Evolutionary conservation across 2,888 invertebrate genomes (phyloP).

Genomic region (Ochropleura leucogaster): DNA sequence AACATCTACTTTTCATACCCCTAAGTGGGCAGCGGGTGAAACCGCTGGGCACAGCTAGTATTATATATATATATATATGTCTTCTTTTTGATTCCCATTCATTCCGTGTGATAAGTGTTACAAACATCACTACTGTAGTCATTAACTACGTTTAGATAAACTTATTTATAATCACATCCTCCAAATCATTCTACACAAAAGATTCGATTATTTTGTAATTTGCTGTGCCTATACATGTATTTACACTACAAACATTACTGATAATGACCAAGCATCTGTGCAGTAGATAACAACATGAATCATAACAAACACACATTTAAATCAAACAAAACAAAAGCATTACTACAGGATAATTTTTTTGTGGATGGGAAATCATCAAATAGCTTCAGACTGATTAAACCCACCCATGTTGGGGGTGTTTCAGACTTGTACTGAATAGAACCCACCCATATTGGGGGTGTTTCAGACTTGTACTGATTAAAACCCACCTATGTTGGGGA

Average conservation of each 20-base stretch:
- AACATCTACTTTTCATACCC: too few species aligned
- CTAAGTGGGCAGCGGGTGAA: too few species aligned
- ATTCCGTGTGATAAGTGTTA: not conserved
- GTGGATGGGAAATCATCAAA: too few species aligned
- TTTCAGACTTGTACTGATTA: too few species aligned
- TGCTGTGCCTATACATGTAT: conserved; percentile 3
- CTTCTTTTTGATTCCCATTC: not conserved
- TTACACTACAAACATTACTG: conserved; percentile 34
- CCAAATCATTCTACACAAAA: not conserved
- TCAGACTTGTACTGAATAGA: too few species aligned
- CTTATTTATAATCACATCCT: not conserved
- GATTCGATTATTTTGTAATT: conserved; percentile 4
- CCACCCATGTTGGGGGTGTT: too few species aligned
- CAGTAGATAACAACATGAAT: conserved; percentile 45
- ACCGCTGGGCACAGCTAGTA: too few species aligned
- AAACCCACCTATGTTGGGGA: too few species aligned
- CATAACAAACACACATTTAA: conserved; percentile 45
- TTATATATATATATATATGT: not conserved
- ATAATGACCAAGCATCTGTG: conserved; percentile 48
- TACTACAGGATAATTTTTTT: not conserved
- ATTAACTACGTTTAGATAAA: not conserved
- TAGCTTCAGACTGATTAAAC: too few species aligned
- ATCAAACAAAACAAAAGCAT: conserved; percentile 41
- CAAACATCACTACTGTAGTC: not conserved
- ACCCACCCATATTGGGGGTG: too few species aligned